Percentiles rank a stretch among this genome's conserved stretches.
Conservation (phyloP, 1,140 invertebrate genomes). For the Drosophila leontia region DNA sequence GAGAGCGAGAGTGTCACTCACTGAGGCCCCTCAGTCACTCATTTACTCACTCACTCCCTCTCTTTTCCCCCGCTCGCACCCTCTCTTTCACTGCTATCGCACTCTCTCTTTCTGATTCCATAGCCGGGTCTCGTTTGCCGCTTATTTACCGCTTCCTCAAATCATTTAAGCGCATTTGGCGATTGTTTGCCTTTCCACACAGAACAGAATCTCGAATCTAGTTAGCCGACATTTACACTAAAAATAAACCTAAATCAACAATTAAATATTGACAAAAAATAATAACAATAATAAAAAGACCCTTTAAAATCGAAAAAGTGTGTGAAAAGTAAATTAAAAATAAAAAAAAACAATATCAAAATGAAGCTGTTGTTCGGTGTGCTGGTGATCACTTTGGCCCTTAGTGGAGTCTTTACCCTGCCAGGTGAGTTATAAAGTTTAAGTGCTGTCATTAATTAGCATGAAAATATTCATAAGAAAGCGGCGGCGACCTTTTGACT, state of each 20-base stretch:
- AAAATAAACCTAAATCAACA: slow-evolving; percentile 44
- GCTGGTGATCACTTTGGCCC: slow-evolving; percentile 59
- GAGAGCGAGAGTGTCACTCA: slow-evolving; percentile 23
- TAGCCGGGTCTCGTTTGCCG: slow-evolving; percentile 33
- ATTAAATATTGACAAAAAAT: slow-evolving; percentile 25
- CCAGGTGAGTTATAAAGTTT: slow-evolving; percentile 65
- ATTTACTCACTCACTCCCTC: slow-evolving; percentile 24
- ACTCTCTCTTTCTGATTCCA: slow-evolving; percentile 30
- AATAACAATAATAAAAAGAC: slow-evolving; percentile 16
- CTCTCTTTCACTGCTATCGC: slow-evolving; percentile 37
- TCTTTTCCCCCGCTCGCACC: slow-evolving; percentile 8
- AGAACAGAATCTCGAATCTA: slow-evolving; percentile 61
- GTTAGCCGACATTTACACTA: slow-evolving; percentile 34
- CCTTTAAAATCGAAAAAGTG: slow-evolving; percentile 13
- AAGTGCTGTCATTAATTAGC: not conserved
- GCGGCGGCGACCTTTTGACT: slow-evolving; percentile 54
- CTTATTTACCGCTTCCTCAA: slow-evolving; percentile 81
- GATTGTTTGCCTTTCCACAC: slow-evolving; percentile 74
- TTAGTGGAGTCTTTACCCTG: slow-evolving; percentile 62
- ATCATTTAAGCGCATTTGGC: slow-evolving; percentile 78
- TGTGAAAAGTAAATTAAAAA: slow-evolving; percentile 27
- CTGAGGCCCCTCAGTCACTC: slow-evolving; percentile 4
- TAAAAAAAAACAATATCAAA: slow-evolving; percentile 14
- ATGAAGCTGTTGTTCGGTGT: slow-evolving; percentile 69
- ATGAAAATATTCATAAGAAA: slow-evolving; percentile 26